A percentile compares a stretch with the other conserved stretches of the same genome.
Evolutionary conservation across 2,888 invertebrate species (phyloP).

Genomic region (Tupiocoris notatus): DNA sequence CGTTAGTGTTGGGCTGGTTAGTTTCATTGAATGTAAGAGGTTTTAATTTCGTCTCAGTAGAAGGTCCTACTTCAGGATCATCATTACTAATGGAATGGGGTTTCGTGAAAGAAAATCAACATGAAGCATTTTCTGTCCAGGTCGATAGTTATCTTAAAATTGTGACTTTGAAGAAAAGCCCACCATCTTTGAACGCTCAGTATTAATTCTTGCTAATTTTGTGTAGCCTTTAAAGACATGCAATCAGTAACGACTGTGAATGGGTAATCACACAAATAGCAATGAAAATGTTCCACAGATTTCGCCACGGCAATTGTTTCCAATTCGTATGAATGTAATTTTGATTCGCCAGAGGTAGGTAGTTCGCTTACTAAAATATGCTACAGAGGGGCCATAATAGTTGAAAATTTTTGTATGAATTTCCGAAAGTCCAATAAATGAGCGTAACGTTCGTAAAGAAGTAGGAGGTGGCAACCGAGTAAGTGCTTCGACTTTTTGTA

Average conservation of each 20-base stretch:
- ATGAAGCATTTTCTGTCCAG: slow-evolving; percentile 18
- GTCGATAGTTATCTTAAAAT: neutral
- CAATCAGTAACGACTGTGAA: too few relatives aligned
- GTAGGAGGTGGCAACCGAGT: too few relatives aligned
- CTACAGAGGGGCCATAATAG: slow-evolving; percentile 21
- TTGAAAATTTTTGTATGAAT: slow-evolving; percentile 11
- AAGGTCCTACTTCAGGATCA: neutral
- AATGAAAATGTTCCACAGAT: slow-evolving; percentile 18
- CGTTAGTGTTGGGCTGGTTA: neutral
- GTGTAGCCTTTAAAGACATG: too few relatives aligned
- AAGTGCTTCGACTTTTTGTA: too few relatives aligned
- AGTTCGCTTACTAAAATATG: slow-evolving; percentile 17
- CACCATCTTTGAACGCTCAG: slow-evolving; percentile 19
- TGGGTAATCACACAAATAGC: too few relatives aligned
- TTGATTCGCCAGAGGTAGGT: too few relatives aligned
- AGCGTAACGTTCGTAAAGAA: too few relatives aligned
- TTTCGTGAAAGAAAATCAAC: too few relatives aligned
- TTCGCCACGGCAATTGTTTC: too few relatives aligned
- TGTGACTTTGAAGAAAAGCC: too few relatives aligned
- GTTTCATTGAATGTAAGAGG: neutral
- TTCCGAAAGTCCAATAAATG: too few relatives aligned
- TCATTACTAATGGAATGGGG: neutral
- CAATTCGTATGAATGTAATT: too few relatives aligned
- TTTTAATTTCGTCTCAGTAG: neutral
- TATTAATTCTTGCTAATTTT: slow-evolving; percentile 8